Conservation (phyloP, 2,797 vertebrate genomes). For the Mormyrops boulengeri region DNA sequence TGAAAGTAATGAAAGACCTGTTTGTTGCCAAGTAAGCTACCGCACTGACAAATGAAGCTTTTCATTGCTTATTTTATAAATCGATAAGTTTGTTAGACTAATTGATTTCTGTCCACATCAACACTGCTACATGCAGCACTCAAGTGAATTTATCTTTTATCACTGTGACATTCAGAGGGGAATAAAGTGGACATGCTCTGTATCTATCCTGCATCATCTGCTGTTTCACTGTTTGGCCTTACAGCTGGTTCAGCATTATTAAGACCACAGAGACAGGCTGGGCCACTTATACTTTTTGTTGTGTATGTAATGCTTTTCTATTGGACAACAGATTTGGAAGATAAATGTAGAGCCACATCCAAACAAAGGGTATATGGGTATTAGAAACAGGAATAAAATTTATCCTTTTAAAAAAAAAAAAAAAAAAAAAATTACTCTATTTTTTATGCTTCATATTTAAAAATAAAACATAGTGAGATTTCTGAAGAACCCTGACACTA, state of each 20-base stretch:
- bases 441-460: too few species aligned
- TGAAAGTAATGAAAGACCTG: not conserved
- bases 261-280: not conserved
- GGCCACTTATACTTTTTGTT: not conserved
- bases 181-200: not conserved
- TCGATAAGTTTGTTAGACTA: constrained; percentile 5
- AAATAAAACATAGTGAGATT: too few species aligned
- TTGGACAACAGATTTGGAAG: not conserved
- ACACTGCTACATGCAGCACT: not conserved
- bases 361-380: not conserved
- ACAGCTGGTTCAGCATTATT: not conserved
- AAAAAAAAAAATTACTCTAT: not conserved
- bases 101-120: not conserved
- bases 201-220: not conserved
- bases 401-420: not conserved
- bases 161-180: not conserved
- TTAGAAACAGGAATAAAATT: not conserved
- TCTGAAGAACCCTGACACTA: constrained; percentile 21
- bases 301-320: not conserved
- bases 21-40: not conserved
- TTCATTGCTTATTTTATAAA: not conserved
- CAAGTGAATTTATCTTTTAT: not conserved
- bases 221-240: not conserved
- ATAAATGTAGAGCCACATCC: not conserved
- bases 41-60: not conserved